These are phyloP conservation scores for Megaceryle alcyon DNA, from an alignment of 2,797 vertebrate genomes.

Conservation along the genomic window DNA sequence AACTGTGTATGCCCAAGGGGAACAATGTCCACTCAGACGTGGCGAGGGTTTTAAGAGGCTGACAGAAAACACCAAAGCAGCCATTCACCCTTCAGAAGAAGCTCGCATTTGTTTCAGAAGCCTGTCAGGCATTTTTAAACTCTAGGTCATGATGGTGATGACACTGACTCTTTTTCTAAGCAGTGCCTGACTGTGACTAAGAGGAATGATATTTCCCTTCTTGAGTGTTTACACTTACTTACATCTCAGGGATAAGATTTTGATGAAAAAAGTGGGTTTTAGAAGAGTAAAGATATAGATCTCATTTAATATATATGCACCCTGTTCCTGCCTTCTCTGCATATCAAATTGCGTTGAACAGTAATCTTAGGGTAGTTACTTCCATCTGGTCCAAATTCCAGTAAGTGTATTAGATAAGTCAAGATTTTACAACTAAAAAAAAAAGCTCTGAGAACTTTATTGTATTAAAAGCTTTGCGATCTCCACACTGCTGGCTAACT, in stretches of 20 bases:
- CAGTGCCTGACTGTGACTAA: background rate
- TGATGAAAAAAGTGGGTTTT: background rate
- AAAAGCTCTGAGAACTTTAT: background rate
- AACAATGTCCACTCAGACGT: background rate
- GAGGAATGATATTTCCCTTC: background rate
- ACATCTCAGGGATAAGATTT: background rate
- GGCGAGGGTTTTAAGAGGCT: slow-evolving; percentile 5
- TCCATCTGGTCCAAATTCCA: background rate
- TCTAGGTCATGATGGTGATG: background rate
- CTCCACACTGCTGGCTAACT: background rate
- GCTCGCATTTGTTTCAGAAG: background rate
- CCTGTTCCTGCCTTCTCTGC: background rate
- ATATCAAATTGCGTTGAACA: background rate
- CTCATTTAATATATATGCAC: background rate
- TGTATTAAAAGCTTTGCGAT: background rate
- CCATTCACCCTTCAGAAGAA: background rate
- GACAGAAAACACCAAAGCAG: background rate
- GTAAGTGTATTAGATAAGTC: background rate
- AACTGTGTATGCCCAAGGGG: background rate
- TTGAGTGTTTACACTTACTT: background rate
- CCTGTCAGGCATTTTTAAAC: slow-evolving; percentile 11
- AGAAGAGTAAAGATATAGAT: background rate
- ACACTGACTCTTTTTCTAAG: background rate
- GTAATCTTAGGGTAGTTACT: background rate
- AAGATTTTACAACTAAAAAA: background rate